These are phyloP conservation scores for Epizoanthus scotinus DNA, from an alignment of 92 coral and sea anemone species.

Conservation along the genomic window DNA sequence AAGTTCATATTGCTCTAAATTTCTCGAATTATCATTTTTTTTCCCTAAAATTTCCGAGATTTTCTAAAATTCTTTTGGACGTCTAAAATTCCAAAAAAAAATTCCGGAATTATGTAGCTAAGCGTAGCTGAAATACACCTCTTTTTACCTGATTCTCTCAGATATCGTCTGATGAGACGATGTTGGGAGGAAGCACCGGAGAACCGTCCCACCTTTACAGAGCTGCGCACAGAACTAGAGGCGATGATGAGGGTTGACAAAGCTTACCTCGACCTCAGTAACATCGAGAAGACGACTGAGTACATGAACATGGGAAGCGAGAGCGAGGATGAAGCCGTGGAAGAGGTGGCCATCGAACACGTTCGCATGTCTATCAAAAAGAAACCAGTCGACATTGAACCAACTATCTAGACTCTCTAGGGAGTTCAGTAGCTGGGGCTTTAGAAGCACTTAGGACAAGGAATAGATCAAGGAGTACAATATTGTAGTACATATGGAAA, in stretches of 20 bases:
- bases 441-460: background rate
- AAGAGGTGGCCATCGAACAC: background rate
- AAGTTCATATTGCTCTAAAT: no score
- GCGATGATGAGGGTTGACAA: conserved; percentile 28
- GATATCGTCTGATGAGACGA: conserved; percentile 18
- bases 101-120: no score
- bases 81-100: no score
- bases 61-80: no score
- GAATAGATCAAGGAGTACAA: background rate
- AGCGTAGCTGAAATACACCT: background rate
- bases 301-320: conserved; percentile 31
- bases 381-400: conserved; percentile 1
- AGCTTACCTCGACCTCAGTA: conserved; percentile 13
- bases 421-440: background rate
- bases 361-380: conserved; percentile 8
- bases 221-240: conserved; percentile 14
- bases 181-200: conserved; percentile 24
- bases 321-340: conserved; percentile 3
- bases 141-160: background rate
- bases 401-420: background rate
- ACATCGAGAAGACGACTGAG: conserved; percentile 19
- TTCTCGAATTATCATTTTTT: no score
- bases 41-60: no score
- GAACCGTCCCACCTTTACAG: conserved; percentile 21
- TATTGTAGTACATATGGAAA: no score